Evolutionary conservation across 2,888 invertebrate species (phyloP).

Genomic region (Mechanitis mazaeus): DNA sequence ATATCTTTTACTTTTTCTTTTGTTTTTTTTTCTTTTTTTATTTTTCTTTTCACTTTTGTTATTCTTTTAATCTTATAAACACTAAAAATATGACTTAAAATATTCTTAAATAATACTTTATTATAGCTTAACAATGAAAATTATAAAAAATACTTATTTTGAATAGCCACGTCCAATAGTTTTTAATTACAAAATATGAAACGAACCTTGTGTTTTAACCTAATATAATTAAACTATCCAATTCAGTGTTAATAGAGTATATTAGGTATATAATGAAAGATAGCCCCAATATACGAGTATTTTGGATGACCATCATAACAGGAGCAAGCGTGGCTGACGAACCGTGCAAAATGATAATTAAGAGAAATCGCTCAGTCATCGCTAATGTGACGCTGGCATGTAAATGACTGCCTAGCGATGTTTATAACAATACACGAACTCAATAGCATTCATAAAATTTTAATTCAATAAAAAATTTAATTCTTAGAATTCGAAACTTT

Average conservation of each 20-base stretch:
- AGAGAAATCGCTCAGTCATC: constrained; percentile 75
- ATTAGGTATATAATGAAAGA: constrained; percentile 22
- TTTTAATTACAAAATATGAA: no score
- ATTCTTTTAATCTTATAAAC: no score
- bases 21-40: no score
- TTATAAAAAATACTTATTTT: no score
- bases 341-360: constrained; percentile 76
- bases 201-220: neutral
- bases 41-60: no score
- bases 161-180: no score
- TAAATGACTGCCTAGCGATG: constrained; percentile 60
- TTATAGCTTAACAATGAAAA: no score
- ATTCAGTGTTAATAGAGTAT: neutral
- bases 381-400: constrained; percentile 69
- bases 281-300: constrained; percentile 8
- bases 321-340: constrained; percentile 63
- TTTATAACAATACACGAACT: constrained; percentile 62
- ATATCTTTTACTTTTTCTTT: no score
- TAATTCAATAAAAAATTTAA: constrained; percentile 47
- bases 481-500: constrained; percentile 29
- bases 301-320: constrained; percentile 34
- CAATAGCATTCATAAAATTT: constrained; percentile 64
- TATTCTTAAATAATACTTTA: no score
- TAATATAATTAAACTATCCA: neutral
- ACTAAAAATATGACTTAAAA: no score